Percentiles rank a stretch among this genome's conserved stretches.
Conservation (phyloP, 2,888 invertebrate species). For the Scrobipalpa atriplicella region DNA sequence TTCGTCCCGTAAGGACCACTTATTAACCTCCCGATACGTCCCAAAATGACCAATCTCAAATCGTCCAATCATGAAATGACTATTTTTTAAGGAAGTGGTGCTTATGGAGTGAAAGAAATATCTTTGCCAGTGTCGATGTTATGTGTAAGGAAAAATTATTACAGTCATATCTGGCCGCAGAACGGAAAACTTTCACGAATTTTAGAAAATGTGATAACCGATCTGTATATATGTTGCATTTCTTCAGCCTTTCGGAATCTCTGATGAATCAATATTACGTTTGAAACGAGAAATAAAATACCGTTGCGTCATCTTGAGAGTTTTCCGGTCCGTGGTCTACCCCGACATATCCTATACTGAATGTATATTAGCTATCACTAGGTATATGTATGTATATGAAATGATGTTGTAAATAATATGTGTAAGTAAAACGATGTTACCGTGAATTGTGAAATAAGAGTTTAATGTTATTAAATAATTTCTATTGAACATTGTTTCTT, state of each 20-base stretch:
- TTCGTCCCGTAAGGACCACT: neutral
- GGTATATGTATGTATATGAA: conserved; percentile 61
- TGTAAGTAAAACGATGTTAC: conserved; percentile 83
- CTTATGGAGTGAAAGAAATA: neutral
- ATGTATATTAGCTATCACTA: conserved; percentile 44
- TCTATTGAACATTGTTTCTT: conserved; percentile 76
- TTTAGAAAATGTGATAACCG: neutral
- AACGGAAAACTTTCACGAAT: neutral
- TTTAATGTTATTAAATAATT: conserved; percentile 83
- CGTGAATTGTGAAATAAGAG: conserved; percentile 82
- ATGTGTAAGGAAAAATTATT: conserved; percentile 1
- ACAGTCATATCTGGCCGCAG: conserved; percentile 4
- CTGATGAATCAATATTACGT: no score
- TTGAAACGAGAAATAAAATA: neutral
- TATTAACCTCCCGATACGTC: neutral
- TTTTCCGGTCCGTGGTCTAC: neutral
- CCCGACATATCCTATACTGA: conserved; percentile 26
- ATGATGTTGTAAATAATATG: conserved; percentile 78
- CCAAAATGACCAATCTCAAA: neutral
- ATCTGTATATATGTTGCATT: neutral
- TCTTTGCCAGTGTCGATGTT: conserved; percentile 4
- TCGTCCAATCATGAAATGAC: neutral
- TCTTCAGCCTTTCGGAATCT: neutral
- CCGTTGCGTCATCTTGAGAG: neutral
- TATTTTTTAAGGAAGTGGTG: neutral